A percentile compares a stretch with the other conserved stretches of the same genome.
These are phyloP conservation scores for Sesia apiformis DNA, from an alignment of 2,888 invertebrate genomes.

Conservation along the genomic window DNA sequence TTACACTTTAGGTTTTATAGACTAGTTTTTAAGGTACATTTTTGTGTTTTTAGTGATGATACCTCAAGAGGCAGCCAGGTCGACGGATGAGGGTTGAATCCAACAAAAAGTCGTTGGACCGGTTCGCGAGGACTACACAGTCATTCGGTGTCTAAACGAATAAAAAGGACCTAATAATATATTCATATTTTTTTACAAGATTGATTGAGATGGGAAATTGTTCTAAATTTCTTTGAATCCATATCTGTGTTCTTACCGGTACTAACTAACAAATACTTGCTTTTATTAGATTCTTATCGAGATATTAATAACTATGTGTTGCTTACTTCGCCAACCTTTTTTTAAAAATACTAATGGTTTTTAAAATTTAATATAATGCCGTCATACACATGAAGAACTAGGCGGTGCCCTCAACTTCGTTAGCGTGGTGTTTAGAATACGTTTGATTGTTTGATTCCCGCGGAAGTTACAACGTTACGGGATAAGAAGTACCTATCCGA, in stretches of 20 bases:
- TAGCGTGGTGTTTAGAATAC: too few species aligned
- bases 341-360: too few species aligned
- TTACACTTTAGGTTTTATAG: conserved; percentile 17
- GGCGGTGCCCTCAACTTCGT: too few species aligned
- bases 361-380: too few species aligned
- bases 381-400: too few species aligned
- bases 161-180: conserved; percentile 47
- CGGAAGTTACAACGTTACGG: too few species aligned
- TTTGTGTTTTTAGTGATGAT: neutral
- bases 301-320: too few species aligned
- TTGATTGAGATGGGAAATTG: conserved; percentile 21
- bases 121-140: conserved; percentile 45
- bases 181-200: conserved; percentile 43
- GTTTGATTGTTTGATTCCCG: too few species aligned
- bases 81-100: conserved; percentile 58
- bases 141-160: conserved; percentile 36
- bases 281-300: too few species aligned
- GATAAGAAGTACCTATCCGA: too few species aligned
- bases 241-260: neutral
- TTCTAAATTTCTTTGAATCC: conserved; percentile 12
- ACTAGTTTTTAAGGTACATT: conserved; percentile 11
- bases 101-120: conserved; percentile 62
- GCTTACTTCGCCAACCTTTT: too few species aligned
- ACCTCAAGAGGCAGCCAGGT: conserved; percentile 30
- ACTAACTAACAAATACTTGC: too few species aligned